Percentiles rank a stretch among this genome's conserved stretches.
These are phyloP conservation scores for Ariolimax columbianus DNA, from an alignment of 2,888 invertebrate genomes.

Conservation along the genomic window DNA sequence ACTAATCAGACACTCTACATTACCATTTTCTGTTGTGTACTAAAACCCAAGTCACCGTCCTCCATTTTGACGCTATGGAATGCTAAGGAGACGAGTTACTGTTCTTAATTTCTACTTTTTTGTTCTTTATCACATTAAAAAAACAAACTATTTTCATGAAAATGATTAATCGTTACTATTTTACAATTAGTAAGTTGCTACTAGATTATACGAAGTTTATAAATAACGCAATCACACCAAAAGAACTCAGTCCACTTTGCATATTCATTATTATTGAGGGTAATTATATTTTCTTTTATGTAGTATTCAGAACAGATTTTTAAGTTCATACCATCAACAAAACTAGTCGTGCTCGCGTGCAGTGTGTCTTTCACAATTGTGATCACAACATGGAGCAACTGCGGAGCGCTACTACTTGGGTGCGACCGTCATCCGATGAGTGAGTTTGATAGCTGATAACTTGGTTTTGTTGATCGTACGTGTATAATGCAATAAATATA, in stretches of 20 bases:
- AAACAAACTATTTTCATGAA: background rate
- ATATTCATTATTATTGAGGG: too few relatives aligned
- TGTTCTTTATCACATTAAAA: background rate
- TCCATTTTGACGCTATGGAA: slow-evolving; percentile 50
- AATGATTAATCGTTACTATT: background rate
- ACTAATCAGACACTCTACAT: background rate
- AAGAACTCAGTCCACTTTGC: background rate
- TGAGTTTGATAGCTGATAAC: background rate
- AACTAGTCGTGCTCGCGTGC: background rate
- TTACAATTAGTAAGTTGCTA: background rate
- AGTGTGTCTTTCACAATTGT: background rate
- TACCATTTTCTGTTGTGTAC: slow-evolving; percentile 42
- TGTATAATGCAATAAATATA: too few relatives aligned
- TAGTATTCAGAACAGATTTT: background rate
- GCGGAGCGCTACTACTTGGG: background rate
- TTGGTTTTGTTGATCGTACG: too few relatives aligned
- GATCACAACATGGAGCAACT: background rate
- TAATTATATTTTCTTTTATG: background rate
- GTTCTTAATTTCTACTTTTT: background rate
- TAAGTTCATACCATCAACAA: background rate
- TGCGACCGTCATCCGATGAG: slow-evolving; percentile 27
- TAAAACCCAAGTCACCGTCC: slow-evolving; percentile 50
- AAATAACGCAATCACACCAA: too few relatives aligned
- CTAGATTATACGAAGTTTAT: background rate
- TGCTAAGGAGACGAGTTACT: slow-evolving; percentile 35